Base-by-base conservation (phyloP, 2,797 vertebrate species). In the Perdix hodgsoniae region DNA sequence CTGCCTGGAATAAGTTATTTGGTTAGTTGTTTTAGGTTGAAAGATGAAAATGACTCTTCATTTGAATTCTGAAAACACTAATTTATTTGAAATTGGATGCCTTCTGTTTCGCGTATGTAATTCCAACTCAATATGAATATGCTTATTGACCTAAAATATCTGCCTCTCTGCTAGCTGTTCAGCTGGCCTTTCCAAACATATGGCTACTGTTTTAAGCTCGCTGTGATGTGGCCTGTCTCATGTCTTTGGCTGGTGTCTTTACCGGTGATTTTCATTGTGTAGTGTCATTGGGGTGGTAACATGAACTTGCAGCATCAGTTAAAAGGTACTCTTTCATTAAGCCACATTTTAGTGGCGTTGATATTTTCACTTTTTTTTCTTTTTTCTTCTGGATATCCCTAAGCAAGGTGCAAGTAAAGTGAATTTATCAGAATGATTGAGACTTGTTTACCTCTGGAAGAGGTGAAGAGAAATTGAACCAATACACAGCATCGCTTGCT, bases 1-100 rank as follows among this genome's bases (percentile, higher is more conserved):
- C 14, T 70, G 75, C n/a, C 74, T 84, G 37, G 40, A 90, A 64
- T 85, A 52, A 85, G 83, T 76, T 61, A 71, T 83, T 83, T 64
- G 11, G 49, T 83, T 82, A n/a, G 21, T 83, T 88, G 77, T 69
- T 52, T 79, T 45, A 4, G 56, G 44, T 47, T 84, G 50, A 29
- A 47, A 29, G 44, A 49, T 7, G 27, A 85, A 49, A 40, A 49
- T 45, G 56, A 67, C 67, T 31, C 27, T 91, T 57, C 56, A 24
- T 40, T 54, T 63, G 22, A 56, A 66, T 84, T 73, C 67, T 66
- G 67, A 66, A 67, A 76, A 26, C 26, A 54, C 31, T 45, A 7
- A 56, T 66, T 82, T 63, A 12, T 92, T 89, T 91, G 60, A 42
- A 6, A 56, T 73, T 59, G 0, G 1, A 2, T 35, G 45, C 39